Base-by-base conservation (phyloP, 2,113 vertebrate species). In the Hymenochirus boettgeri region DNA sequence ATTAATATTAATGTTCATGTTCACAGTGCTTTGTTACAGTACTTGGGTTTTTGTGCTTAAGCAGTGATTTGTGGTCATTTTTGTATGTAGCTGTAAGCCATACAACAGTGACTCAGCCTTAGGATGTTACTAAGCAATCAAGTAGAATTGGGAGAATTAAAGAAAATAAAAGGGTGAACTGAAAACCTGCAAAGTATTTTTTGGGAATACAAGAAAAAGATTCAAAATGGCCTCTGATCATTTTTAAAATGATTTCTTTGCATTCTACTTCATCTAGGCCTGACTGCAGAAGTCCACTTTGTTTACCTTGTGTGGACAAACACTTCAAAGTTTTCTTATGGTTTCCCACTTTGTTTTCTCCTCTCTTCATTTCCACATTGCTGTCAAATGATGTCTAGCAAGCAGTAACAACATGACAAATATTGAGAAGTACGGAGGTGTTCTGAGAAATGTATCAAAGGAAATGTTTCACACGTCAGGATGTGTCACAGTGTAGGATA, bases 391-490 rank as follows among this genome's bases (percentile, higher is more conserved):
- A 67, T 60, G 47, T 67, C 65, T 52, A 24, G 31, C 65, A 67
- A 31, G 19, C 62, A 33, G 52, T 56, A 65, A 65, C 52, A 23
- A 65, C 39, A 65, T 17, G 62, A 48, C 56, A 59, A 23, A 67
- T 33, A 52, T 67, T 60, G 65, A 59, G 56, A 67, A 67, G 53
- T 67, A 60, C 52, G 47, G 47, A 60, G 65, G 65, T 51, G 65
- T 67, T 59, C 58, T 60, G 47, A 67, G 65, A 59, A 67, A 67
- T 59, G 56, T 53, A 67, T 60, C 33, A 42, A 59, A 67, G 65
- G 25, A 60, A 53, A 67, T 67, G 59, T 59, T 67, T 67, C 56
- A 59, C 65, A 67, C 47, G 29, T 60, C 56, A 42, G 47, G 33
- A 59, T 59, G 56, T 67, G 65, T 67, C 54, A 58, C 46, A 27